A percentile compares a stretch with the other conserved stretches of the same genome.
Evolutionary conservation across 2,113 vertebrate genomes (phyloP).

Genomic region (Plotosus lineatus): DNA sequence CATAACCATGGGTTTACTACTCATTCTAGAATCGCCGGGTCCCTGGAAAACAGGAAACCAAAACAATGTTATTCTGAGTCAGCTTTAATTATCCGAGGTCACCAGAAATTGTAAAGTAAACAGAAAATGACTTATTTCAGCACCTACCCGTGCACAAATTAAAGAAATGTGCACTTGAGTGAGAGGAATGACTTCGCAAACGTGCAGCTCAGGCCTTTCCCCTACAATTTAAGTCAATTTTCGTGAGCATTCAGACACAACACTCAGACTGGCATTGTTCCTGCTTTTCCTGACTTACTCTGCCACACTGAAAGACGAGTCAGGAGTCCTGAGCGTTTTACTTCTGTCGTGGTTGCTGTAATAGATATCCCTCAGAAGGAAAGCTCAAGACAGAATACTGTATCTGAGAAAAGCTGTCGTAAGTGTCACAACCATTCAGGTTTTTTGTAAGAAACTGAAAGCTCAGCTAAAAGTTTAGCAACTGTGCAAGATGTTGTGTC

Average conservation of each 20-base stretch:
- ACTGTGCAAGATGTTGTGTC: neutral
- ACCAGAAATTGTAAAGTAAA: conserved; percentile 65
- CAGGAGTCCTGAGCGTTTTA: conserved; percentile 43
- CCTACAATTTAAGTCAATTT: conserved; percentile 52
- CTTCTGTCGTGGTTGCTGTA: neutral
- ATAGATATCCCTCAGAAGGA: no score
- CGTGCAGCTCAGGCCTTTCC: conserved; percentile 40
- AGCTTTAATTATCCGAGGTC: conserved; percentile 62
- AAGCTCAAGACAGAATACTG: conserved; percentile 25
- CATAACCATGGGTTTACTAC: conserved; percentile 9
- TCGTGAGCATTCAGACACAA: conserved; percentile 66
- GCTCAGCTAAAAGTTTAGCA: conserved; percentile 1
- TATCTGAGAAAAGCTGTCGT: conserved; percentile 5
- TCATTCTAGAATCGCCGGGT: conserved; percentile 30
- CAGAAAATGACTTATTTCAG: conserved; percentile 55
- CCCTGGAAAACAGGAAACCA: conserved; percentile 73
- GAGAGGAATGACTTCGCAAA: conserved; percentile 35
- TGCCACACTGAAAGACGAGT: conserved; percentile 46
- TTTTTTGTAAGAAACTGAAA: conserved; percentile 6
- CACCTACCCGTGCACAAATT: conserved; percentile 44
- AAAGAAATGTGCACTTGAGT: conserved; percentile 42
- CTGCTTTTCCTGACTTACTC: conserved; percentile 64
- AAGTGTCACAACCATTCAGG: neutral
- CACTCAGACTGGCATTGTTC: conserved; percentile 66
- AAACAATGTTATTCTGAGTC: conserved; percentile 70